These are phyloP conservation scores for Tragelaphus buxtoni DNA, from an alignment of 2,113 vertebrate genomes.

Conservation along the genomic window DNA sequence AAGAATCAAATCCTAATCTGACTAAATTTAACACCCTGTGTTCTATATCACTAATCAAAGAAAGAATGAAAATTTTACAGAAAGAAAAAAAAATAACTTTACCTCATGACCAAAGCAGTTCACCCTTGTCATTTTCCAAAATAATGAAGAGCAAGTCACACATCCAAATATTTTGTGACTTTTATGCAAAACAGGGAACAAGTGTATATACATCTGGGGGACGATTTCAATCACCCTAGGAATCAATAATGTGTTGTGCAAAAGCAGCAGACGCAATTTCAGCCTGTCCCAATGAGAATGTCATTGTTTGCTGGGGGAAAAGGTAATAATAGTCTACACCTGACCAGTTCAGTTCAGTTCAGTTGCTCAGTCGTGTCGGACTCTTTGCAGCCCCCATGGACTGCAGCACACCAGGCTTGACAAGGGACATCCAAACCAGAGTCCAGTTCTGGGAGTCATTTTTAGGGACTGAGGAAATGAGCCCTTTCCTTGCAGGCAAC, in stretches of 20 bases:
- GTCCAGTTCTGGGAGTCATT: not conserved
- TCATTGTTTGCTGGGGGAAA: fast-evolving
- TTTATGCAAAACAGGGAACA: not conserved
- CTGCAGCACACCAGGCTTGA: not conserved
- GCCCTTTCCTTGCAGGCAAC: not conserved
- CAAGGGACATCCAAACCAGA: not conserved
- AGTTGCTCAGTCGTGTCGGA: not conserved
- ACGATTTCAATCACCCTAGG: not conserved
- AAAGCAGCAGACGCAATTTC: fast-evolving
- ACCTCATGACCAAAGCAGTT: not conserved
- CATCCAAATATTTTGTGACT: not conserved
- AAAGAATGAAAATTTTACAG: not conserved
- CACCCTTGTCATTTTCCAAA: too few species aligned
- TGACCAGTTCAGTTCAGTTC: not conserved
- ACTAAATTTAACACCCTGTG: not conserved
- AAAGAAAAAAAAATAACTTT: not conserved
- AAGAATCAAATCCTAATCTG: not conserved
- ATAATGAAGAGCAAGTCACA: not conserved
- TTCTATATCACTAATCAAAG: not conserved
- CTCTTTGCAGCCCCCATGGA: not conserved
- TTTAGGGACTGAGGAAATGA: not conserved
- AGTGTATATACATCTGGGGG: not conserved
- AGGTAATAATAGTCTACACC: not conserved
- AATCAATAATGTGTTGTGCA: fast-evolving
- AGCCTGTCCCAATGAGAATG: too few species aligned